phyloP scores from a whole-genome alignment of 2,888 invertebrate species.

The Aphelenchoides bicaudatus region DNA sequence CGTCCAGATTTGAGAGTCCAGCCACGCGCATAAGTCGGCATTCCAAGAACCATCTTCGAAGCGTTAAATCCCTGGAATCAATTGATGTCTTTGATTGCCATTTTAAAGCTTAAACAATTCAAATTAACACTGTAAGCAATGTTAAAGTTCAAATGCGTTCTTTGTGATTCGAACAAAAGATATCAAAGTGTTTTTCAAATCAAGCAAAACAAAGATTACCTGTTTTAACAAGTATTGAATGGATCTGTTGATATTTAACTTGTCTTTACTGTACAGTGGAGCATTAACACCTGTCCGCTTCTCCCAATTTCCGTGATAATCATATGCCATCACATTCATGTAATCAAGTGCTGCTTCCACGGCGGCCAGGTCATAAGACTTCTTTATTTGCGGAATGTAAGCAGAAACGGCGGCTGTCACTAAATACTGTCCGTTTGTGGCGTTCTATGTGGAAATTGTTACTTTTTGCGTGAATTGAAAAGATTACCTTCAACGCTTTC shows the following conservation, averaged over 20 bases:
- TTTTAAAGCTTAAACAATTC: no score
- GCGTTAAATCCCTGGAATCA: slow-evolving; percentile 50
- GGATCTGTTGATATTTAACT: background rate
- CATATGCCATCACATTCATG: slow-evolving; percentile 12
- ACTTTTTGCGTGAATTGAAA: background rate
- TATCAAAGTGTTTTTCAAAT: no score
- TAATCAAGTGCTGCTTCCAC: slow-evolving; percentile 10
- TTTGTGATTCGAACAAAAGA: no score
- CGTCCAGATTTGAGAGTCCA: slow-evolving; percentile 44
- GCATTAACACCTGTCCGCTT: slow-evolving; percentile 1
- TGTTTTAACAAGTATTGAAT: slow-evolving; percentile 6
- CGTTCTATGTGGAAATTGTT: background rate
- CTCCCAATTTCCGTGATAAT: slow-evolving; percentile 13
- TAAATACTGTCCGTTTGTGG: background rate
- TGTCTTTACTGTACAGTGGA: slow-evolving; percentile 2
- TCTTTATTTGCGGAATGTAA: background rate
- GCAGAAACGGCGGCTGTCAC: background rate
- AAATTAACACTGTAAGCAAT: no score
- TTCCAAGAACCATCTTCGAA: slow-evolving; percentile 50
- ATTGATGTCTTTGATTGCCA: no score
- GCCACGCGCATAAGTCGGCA: slow-evolving; percentile 56
- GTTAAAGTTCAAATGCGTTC: no score
- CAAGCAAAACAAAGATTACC: no score
- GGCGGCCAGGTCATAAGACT: background rate
- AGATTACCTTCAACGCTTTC: slow-evolving; percentile 4